Evolutionary conservation across 2,113 vertebrate species (phyloP).

Genomic region (Atherinomorus stipes): DNA sequence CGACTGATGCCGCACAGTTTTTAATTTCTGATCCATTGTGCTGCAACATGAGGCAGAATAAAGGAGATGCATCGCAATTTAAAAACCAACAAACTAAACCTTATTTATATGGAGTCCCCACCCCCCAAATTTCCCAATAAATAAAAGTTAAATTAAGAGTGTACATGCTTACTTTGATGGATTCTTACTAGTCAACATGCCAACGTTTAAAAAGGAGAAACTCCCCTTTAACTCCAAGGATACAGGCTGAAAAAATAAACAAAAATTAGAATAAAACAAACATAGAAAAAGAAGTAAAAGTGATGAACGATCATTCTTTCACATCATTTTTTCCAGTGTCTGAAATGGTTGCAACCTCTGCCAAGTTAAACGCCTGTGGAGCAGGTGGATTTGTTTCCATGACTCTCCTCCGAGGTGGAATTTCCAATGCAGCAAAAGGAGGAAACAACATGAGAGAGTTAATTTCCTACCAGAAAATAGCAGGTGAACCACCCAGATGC

Average conservation of each 20-base stretch:
- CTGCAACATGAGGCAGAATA: constrained; percentile 1
- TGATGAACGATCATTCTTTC: neutral
- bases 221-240: neutral
- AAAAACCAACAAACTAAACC: neutral
- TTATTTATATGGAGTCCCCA: neutral
- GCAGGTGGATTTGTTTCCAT: neutral
- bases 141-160: too few species aligned
- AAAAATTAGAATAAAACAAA: neutral
- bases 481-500: constrained; percentile 17
- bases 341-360: neutral
- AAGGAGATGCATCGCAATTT: too few species aligned
- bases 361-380: neutral
- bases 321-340: neutral
- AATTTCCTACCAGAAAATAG: constrained; percentile 24
- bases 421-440: neutral
- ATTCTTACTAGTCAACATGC: too few species aligned
- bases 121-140: too few species aligned
- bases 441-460: constrained; percentile 29
- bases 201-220: too few species aligned
- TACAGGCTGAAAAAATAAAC: neutral
- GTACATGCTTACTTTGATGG: neutral
- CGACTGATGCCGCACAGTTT: constrained; percentile 9
- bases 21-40: constrained; percentile 33
- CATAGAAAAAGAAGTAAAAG: neutral
- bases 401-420: neutral